These are phyloP conservation scores for Naso thynnoides DNA, from an alignment of 2,797 vertebrate species.

Conservation along the genomic window DNA sequence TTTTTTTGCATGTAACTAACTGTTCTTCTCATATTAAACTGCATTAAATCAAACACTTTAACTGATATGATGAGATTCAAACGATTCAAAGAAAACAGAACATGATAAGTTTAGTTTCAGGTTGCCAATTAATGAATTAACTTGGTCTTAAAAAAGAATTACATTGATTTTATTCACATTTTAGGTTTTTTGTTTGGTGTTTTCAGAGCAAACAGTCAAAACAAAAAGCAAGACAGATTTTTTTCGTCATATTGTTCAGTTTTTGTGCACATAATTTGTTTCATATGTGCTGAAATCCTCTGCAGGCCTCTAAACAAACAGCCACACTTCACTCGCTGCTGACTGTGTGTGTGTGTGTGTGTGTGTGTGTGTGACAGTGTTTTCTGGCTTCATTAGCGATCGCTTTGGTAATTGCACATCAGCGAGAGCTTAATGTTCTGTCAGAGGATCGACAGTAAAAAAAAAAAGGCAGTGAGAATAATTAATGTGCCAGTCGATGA, in stretches of 20 bases:
- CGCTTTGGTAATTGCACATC: conserved; percentile 47
- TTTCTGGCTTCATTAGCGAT: conserved; percentile 44
- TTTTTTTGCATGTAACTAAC: too few species aligned
- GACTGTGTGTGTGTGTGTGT: too few species aligned
- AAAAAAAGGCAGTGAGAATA: conserved; percentile 30
- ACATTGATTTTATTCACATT: neutral
- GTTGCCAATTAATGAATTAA: too few species aligned
- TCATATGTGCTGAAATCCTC: neutral
- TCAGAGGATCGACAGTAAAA: conserved; percentile 29
- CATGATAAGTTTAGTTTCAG: neutral
- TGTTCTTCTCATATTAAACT: too few species aligned
- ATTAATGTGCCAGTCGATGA: conserved; percentile 37
- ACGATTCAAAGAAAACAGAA: too few species aligned
- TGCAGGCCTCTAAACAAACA: neutral
- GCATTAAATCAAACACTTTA: too few species aligned
- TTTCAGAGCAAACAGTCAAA: neutral
- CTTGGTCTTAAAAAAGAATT: neutral
- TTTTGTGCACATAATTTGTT: conserved; percentile 11
- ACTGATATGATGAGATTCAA: too few species aligned
- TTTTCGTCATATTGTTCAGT: neutral
- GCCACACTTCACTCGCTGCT: neutral
- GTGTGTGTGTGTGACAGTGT: conserved; percentile 15
- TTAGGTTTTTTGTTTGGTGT: neutral
- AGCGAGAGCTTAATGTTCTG: conserved; percentile 37
- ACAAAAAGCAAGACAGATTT: neutral